Evolutionary conservation across 2,113 vertebrate genomes (phyloP), one percentile per base, ranked within the genome.

Genomic region (Bungarus multicinctus): DNA sequence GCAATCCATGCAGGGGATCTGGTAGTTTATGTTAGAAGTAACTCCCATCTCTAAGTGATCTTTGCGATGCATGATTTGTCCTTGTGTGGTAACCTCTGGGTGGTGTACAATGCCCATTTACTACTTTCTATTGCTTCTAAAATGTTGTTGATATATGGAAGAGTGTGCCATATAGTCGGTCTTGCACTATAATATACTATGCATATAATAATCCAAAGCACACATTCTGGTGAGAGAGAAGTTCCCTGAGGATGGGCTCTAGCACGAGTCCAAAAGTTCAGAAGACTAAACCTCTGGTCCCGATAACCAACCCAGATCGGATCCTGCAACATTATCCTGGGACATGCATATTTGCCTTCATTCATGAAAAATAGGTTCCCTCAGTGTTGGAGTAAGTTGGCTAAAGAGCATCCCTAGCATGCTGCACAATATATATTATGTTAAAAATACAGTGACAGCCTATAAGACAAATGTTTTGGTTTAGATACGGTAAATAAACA

Each of bases 401-500:
- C 45, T 88, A 39, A 47, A 90, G 47, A 53, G n/a, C 22, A 53
- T 86, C 50, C 86, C 81, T 60, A 10, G 43, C 54, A 52, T 53
- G n/a, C 45, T 90, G 12, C 30, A 93, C 54, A 52, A 64, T 81
- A 90, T 53, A 90, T 22, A 87, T 64, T 69, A 39, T 22, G 45
- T 87, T 87, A 39, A 16, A 86, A 86, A 90, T 60, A 90, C 39
- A 86, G 25, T 45, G 30, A 60, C 54, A 39, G 45, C 22, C 55
- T 87, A 60, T 89, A 90, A 86, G 86, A 86, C 30, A 64, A 23
- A 92, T 50, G 45, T 60, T 58, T 86, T 55, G n/a, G 43, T 90
- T 86, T 93, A 54, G 60, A n/a, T 81, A 93, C 27, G n/a, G 39
- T 86, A 43, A 85, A 20, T 93, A n/a, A 93, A 30, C 54, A 58